These are phyloP conservation scores for Indri indri DNA, from an alignment of 2,113 vertebrate species.

Conservation along the genomic window DNA sequence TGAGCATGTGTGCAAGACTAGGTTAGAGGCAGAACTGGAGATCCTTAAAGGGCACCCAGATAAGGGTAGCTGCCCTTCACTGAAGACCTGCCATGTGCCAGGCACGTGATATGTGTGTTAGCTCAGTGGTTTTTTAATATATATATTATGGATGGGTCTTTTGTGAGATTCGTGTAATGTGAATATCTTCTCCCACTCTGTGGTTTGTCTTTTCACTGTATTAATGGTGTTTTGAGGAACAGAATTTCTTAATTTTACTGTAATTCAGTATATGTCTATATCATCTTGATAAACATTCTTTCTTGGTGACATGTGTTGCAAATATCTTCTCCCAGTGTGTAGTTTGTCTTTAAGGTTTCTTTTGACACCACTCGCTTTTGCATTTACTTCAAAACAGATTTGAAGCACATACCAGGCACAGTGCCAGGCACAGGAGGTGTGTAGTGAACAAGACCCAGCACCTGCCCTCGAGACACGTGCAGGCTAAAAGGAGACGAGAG, in stretches of 20 bases:
- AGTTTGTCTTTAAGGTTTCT: neutral
- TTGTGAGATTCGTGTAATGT: neutral
- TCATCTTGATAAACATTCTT: neutral
- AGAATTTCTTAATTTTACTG: neutral
- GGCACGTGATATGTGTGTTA: too few relatives aligned
- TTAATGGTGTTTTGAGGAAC: too few relatives aligned
- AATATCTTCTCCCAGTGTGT: neutral
- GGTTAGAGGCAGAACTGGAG: neutral
- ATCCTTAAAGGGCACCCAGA: neutral
- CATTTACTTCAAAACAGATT: neutral
- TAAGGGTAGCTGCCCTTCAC: neutral
- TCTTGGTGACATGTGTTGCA: neutral
- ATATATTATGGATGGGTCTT: rapidly evolving
- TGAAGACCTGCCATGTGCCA: neutral
- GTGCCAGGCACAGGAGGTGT: neutral
- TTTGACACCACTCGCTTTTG: neutral
- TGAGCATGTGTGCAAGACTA: neutral
- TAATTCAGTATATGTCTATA: neutral
- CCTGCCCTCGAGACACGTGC: neutral
- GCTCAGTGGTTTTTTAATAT: neutral
- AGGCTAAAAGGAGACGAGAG: neutral
- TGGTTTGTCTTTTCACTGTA: neutral
- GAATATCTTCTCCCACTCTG: neutral
- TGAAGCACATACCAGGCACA: neutral
- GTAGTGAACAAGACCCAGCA: neutral